Evolutionary conservation across 2,113 vertebrate genomes (phyloP), one percentile per base, ranked within the genome.

Genomic region (Oryzias celebensis): DNA sequence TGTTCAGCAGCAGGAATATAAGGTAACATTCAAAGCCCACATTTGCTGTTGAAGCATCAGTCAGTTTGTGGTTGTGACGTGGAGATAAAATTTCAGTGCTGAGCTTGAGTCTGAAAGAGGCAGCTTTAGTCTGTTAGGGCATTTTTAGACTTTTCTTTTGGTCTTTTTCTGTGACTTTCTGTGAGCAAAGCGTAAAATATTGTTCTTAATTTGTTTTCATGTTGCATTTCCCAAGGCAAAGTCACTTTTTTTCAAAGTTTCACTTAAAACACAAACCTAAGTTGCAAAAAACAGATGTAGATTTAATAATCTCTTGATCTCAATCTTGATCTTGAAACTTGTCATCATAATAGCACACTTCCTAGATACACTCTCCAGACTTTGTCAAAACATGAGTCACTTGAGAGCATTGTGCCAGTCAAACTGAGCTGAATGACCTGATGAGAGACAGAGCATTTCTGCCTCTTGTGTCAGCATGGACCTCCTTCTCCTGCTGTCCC

Each of bases 401-500:
- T 47, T 58, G 5, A 26, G 57, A 55, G 54, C 7, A 2, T 61
- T 50, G 12, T 36, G 23, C 47, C 49, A 47, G 58, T 56, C 20
- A 58, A 54, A 54, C n/a, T 51, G 50, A 75, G 61, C 22, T 74
- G 65, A 75, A 73, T 56, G 56, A 73, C 71, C 64, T 54, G 65
- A 47, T 63, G 75, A 28, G 72, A 65, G 61, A 67, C 53, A n/a
- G 65, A 71, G 62, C 67, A 7, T 58, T 55, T 50, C 68, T 70
- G 77, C 69, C 73, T 80, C 57, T 67, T 79, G 71, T 65, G 63
- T 81, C 66, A 58, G 66, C 62, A 61, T 75, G 84, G 71, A 81
- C 94, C 94, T 94, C 94, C 95, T 90, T 58, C 92, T 90, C 52
- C 42, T 62, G 44, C 58, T 89, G 88, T 89, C 93, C 90, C 95